Percentiles rank a stretch among this genome's conserved stretches.
phyloP scores from a whole-genome alignment of 2,888 invertebrate species.

The Xylota sylvarum region DNA sequence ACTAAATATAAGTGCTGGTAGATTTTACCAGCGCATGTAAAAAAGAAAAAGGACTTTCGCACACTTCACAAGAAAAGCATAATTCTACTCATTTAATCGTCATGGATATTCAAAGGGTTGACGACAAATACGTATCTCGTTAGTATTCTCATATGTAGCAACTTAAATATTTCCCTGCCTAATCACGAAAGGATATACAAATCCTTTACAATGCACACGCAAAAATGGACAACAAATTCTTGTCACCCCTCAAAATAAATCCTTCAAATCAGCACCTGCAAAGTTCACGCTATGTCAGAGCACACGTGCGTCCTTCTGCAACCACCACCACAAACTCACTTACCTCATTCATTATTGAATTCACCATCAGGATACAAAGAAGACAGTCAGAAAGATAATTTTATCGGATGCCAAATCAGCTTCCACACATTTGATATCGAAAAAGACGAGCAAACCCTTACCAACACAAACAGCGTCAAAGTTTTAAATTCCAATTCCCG shows the following conservation, averaged over 20 bases:
- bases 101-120: too few relatives aligned
- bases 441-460: neutral
- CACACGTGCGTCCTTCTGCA: conserved; percentile 54
- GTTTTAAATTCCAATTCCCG: conserved; percentile 53
- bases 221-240: conserved; percentile 29
- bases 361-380: conserved; percentile 22
- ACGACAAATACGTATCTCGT: too few relatives aligned
- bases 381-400: conserved; percentile 27
- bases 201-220: neutral
- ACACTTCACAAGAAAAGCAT: too few relatives aligned
- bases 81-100: too few relatives aligned
- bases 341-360: conserved; percentile 57
- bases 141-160: neutral
- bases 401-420: conserved; percentile 49
- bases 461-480: conserved; percentile 36
- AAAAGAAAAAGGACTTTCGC: too few relatives aligned
- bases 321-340: conserved; percentile 50
- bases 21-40: too few relatives aligned
- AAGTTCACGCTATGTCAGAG: conserved; percentile 19
- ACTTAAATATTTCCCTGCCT: conserved; percentile 6
- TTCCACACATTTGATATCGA: conserved; percentile 54
- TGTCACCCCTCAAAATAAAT: conserved; percentile 12
- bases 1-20: too few relatives aligned
- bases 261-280: conserved; percentile 45
- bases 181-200: conserved; percentile 5